These are phyloP conservation scores for Drosophila lowei DNA, from an alignment of 1,140 invertebrate species.

Conservation along the genomic window DNA sequence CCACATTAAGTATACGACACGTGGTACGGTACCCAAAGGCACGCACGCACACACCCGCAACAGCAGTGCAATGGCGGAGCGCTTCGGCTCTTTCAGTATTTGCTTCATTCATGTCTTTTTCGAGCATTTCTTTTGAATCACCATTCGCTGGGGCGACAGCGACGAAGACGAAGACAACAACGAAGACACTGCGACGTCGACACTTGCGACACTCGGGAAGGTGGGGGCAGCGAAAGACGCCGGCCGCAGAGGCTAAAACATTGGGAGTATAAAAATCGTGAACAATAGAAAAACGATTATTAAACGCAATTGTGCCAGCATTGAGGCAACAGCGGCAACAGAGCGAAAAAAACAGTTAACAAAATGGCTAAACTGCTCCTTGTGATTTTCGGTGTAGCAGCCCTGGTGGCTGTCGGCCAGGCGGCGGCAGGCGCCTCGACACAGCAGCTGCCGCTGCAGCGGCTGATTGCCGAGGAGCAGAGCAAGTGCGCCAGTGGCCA, in stretches of 20 bases:
- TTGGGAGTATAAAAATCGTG: constrained; percentile 83
- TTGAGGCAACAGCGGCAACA: constrained; percentile 63
- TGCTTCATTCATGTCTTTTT: constrained; percentile 77
- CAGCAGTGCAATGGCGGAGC: constrained; percentile 28
- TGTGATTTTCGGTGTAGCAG: constrained; percentile 58
- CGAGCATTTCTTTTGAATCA: constrained; percentile 61
- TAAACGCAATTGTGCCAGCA: constrained; percentile 81
- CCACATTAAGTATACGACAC: constrained; percentile 76
- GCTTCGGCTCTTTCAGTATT: constrained; percentile 53
- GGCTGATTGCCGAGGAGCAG: constrained; percentile 89
- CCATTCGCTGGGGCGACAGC: constrained; percentile 32
- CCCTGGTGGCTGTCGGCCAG: constrained; percentile 46
- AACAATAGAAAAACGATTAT: constrained; percentile 83
- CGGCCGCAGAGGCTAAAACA: constrained; percentile 47
- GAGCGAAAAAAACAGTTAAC: constrained; percentile 23
- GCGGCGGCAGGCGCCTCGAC: constrained; percentile 84
- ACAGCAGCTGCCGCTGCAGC: constrained; percentile 86
- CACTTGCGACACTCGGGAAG: constrained; percentile 5
- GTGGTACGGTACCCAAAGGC: constrained; percentile 59
- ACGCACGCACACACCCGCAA: constrained; percentile 66
- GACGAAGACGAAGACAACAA: neutral
- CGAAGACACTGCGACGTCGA: constrained; percentile 20
- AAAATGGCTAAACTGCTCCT: constrained; percentile 73
- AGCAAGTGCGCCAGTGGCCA: constrained; percentile 88
- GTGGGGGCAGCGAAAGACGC: no score